Evolutionary conservation across 1,140 invertebrate genomes (phyloP), one percentile per base, ranked within the genome.

Genomic region (Listronotus bonariensis): DNA sequence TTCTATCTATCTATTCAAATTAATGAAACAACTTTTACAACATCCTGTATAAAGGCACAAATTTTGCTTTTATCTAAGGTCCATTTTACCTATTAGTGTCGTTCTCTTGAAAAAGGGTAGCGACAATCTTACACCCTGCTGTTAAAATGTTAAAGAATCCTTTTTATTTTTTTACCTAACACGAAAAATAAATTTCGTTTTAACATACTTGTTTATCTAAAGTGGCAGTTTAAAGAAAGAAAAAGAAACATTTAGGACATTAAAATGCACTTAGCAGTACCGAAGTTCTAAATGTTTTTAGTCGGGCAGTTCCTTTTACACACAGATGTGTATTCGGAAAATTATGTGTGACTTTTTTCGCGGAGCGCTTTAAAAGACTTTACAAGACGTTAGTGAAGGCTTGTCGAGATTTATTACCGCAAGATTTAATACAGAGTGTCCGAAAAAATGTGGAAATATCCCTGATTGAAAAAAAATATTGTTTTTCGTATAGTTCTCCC

Each of bases 231-330:
- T 71, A 67, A 58, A 67, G 42, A 46, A 57, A 61, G 66, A 70
- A 72, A 67, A 73, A 67, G 63, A 67, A 67, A 68, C 63, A 67
- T 71, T 68, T 68, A 65, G 69, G 65, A 73, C 71, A 73, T 71
- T 71, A 73, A 71, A 73, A 73, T 63, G 71, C 71, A 71, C 71
- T 73, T 73, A 73, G 66, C 66, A 67, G 62, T 71, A 71, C 69
- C 58, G 68, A 71, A 67, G 62, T 64, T 69, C 67, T 73, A 72
- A 72, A 72, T 31, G 54, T 56, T 56, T 36, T 56, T 20, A 45
- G 9, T 34, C 15, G 40, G 55, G 55, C 45, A 58, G 42, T 58
- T 58, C 43, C 26, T 58, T 32, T 40, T 38, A 38, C 15, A 36
- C 20, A 14, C 52, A 54, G 52, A 15, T 32, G 3, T 18, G 52